Percentiles rank a stretch among this genome's conserved stretches.
Evolutionary conservation across 1,140 invertebrate genomes (phyloP).

Genomic region (Heliconius hewitsoni): DNA sequence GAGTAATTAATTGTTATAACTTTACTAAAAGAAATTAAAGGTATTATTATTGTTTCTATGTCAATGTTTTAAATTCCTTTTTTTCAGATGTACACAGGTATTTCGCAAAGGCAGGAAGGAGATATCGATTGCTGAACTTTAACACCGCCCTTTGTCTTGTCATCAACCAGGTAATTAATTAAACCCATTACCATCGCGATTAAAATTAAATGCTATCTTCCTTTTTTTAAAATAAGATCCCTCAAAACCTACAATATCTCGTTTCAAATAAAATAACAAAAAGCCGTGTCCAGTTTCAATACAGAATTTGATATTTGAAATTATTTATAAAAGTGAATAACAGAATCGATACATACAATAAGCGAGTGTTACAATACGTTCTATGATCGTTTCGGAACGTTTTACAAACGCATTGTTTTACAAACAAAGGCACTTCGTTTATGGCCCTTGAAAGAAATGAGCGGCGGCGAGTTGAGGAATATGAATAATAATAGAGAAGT

Average conservation of each 20-base stretch:
- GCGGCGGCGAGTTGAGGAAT: background rate
- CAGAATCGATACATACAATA: background rate
- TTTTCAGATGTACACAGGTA: too few species aligned
- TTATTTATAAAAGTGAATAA: background rate
- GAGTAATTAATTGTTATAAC: too few species aligned
- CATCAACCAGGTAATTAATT: too few species aligned
- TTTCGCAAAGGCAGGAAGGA: too few species aligned
- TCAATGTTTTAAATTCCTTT: too few species aligned
- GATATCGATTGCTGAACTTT: too few species aligned
- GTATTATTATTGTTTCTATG: too few species aligned
- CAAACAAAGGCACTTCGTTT: conserved; percentile 20
- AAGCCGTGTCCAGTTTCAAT: background rate
- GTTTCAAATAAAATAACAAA: background rate
- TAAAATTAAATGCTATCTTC: too few species aligned
- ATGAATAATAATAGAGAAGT: conserved; percentile 17
- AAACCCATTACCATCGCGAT: too few species aligned
- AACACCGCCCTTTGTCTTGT: too few species aligned
- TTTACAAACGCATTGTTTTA: conserved; percentile 19
- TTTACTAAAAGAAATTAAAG: too few species aligned
- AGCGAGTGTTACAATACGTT: background rate
- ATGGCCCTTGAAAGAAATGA: conserved; percentile 12
- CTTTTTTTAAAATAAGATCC: background rate
- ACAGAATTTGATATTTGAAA: background rate
- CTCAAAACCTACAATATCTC: background rate
- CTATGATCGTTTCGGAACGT: background rate